Base-by-base conservation (phyloP, 2,888 invertebrate genomes). In the Halocaridina rubra region DNA sequence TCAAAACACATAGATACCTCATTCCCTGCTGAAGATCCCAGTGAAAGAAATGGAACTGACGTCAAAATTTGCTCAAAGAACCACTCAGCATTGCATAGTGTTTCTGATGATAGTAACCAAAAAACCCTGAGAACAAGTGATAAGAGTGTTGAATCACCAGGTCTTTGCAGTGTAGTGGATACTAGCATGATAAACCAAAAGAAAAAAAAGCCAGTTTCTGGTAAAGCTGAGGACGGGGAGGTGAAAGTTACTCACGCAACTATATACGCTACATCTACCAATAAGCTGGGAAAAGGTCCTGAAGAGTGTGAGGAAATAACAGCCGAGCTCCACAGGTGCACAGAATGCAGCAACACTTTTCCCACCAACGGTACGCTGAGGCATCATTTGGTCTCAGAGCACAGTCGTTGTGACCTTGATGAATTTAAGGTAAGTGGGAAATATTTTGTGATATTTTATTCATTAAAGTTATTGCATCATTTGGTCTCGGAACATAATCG, bases 321-420 rank as follows among this genome's bases (percentile, higher is more conserved):
- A 7, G 64, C 19, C 3, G 82, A 77, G 8, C 59, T 69, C 39
- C 27, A 77, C 27, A 71, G 71, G 8, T 84, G 82, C 22, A 30
- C n/a, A 39, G 29, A 72, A 30, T 84, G 82, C 59, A 39, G 72
- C 3, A 30, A 61, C 29, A 13, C 33, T 59, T 59, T 84, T 10
- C 82, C 82, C 10, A 71, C 78, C 2, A 24, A 22, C 19, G 78
- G 33, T 46, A 84, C 82, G 2, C 78, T 84, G 2, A 30, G 78
- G 22, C 82, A 84, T 29, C 82, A 84, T 71, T 22, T 78, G n/a
- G 59, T 78, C 22, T 61, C 27, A 3, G 24, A 24, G 39, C 82
- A 84, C 39, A 24, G 39, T 7, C 61, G 39, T 8, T 27, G 67
- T 4, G 39, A 71, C 33, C 57, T 71, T 16, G 46, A 27, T 4